Evolutionary conservation across 2,797 vertebrate genomes (phyloP), one percentile per base, ranked within the genome.

Genomic region (Enteromius unitaeniatus): DNA sequence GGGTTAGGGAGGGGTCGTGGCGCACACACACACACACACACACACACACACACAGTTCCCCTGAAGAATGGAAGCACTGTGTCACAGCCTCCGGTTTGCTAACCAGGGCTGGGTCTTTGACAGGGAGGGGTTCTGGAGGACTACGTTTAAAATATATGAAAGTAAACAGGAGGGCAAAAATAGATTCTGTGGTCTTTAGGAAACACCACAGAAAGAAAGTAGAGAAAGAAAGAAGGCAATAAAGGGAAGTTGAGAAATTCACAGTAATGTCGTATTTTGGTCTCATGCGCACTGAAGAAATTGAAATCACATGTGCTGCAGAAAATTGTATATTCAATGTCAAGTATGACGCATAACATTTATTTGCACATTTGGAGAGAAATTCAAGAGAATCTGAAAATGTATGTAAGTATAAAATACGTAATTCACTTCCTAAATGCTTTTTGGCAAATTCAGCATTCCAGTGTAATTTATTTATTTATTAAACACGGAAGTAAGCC

Each of bases 101-200:
- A 80, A 88, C 89, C 86, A 86, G 87, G 85, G 85, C 88, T 86
- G 89, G 86, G 91, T 84, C 90, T 93, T 92, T 89, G 79, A 92
- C 78, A 88, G 92, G 93, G 93, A 94, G 92, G 91, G 89, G 86
- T 86, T 88, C 88, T 74, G 81, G 87, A 47, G 68, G 90, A 91
- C 92, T 89, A 80, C 79, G 87, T 93, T 90, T 93, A 88, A 92
- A 93, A 95, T 94, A 86, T 83, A 88, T 92, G 86, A 82, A 90
- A 94, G 91, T 93, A 95, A 95, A 94, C 90, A 91, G 83, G 82
- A 90, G 94, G 91, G 93, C 91, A 86, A 93, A 94, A 95, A 95
- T 94, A 95, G 93, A 91, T 86, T 88, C 86, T 78, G 91, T 91
- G 90, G 88, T 82, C 82, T 93, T 94, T 91, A 90, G 90, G 92